Conservation (phyloP, 1,140 invertebrate species). For the Mycetomoellerius zeteki region DNA sequence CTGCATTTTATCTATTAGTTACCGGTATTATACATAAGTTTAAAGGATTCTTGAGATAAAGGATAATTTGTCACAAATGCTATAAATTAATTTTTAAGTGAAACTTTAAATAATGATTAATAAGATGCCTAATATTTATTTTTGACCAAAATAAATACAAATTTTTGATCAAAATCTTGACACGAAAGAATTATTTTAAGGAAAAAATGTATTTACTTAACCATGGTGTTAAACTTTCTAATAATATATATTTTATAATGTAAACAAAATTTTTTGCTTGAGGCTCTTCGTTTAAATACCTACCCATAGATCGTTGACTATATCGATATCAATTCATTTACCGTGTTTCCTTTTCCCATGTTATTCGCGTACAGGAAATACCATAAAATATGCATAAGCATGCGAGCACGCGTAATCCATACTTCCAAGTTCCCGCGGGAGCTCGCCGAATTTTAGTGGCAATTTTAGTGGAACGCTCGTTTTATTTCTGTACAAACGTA, state of each 20-base stretch:
- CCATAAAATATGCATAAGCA: conserved; percentile 75
- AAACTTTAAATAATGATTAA: no score
- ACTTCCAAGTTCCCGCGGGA: conserved; percentile 69
- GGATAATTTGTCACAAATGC: no score
- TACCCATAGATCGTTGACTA: conserved; percentile 22
- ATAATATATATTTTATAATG: neutral
- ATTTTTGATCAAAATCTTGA: no score
- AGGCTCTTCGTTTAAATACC: neutral
- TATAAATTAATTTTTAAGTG: no score
- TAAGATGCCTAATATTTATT: no score
- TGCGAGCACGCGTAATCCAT: conserved; percentile 72
- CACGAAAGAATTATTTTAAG: neutral
- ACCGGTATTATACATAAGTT: no score
- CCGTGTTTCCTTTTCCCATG: conserved; percentile 8
- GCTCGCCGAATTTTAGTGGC: conserved; percentile 11
- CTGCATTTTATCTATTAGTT: no score
- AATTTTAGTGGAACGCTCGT: conserved; percentile 51
- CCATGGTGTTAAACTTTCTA: neutral
- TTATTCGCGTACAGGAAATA: neutral
- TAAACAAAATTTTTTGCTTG: neutral
- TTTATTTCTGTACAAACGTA: conserved; percentile 50
- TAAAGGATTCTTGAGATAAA: no score
- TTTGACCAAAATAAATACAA: neutral
- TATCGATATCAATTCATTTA: conserved; percentile 17
- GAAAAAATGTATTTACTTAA: neutral